phyloP scores from a whole-genome alignment of 2,888 invertebrate species.

The Nephrotoma flavescens region DNA sequence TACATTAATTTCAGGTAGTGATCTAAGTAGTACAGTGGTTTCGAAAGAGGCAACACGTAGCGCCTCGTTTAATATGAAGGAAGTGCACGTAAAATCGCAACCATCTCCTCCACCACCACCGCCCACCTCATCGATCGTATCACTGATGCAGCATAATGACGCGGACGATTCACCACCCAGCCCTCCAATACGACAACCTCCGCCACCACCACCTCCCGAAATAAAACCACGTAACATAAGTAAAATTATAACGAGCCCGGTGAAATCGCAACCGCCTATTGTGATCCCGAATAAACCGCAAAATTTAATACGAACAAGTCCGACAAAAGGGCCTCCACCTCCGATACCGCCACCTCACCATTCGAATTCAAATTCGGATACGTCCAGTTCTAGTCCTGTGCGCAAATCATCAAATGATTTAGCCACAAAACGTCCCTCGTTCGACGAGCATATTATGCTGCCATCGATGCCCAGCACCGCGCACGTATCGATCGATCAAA shows the following conservation, averaged over 20 bases:
- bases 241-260: slow-evolving; percentile 28
- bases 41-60: slow-evolving; percentile 8
- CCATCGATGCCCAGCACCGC: slow-evolving; percentile 9
- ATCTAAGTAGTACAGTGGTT: slow-evolving; percentile 13
- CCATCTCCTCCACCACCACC: slow-evolving; percentile 20
- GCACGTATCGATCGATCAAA: neutral
- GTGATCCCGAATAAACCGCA: slow-evolving; percentile 28
- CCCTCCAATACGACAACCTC: slow-evolving; percentile 25
- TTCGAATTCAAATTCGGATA: neutral
- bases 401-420: slow-evolving; percentile 17
- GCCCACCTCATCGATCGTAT: neutral
- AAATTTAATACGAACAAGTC: slow-evolving; percentile 27
- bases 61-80: slow-evolving; percentile 4
- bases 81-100: slow-evolving; percentile 12
- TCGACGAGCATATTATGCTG: neutral
- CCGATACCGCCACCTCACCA: slow-evolving; percentile 23
- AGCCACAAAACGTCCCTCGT: neutral
- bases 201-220: slow-evolving; percentile 26
- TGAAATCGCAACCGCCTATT: slow-evolving; percentile 29
- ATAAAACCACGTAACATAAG: slow-evolving; percentile 27
- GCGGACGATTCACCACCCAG: slow-evolving; percentile 22
- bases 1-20: slow-evolving; percentile 33
- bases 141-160: neutral
- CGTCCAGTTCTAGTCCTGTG: slow-evolving; percentile 2
- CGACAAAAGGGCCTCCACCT: slow-evolving; percentile 22